Base-by-base conservation (phyloP, 1,140 invertebrate species). In the Sinonovacula constricta region DNA sequence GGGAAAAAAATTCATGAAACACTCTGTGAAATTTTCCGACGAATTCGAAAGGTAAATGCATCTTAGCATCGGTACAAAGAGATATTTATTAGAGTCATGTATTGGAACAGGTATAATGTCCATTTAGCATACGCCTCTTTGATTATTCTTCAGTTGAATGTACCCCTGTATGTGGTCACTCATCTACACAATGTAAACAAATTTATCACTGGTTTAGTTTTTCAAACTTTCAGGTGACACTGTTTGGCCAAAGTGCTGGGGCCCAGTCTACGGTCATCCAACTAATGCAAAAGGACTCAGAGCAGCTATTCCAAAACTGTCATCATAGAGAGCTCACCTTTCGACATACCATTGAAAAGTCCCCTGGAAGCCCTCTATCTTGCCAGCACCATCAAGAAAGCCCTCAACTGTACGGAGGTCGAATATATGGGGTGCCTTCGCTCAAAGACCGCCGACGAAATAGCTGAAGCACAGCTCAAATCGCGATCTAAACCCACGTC, bases 221-320 rank as follows among this genome's bases (percentile, higher is more conserved):
- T 10, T 45, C 28, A 59, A 15, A 24, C 5, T 67, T 57, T 18
- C 51, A 83, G 77, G 83, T 88, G 7, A 88, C 87, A 5, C 33
- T 88, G 28, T 88, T 86, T 60, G 87, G 87, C 12, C 83, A 87
- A 57, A 86, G 85, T 66, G 87, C 87, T 28, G 87, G 87, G n/a
- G 87, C 75, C 15, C 82, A 84, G 71, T 86, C 84, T 14, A 74
- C 71, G 14, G 10, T 81, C 1, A 69, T 82, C 12, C 85, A 86
- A 67, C 24, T 86, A 71, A 82, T 81, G 59, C 51, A 60, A 5
- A 22, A 70, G n/a, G 26, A 62, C 12, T 74, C 77, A 22, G 51
- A 63, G n/a, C 15, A 57, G 4, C 63, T 77, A 14, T 86, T 84
- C 69, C 67, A 70, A 12, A 54, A 66, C 31, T n/a, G 81, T 67